phyloP scores from a whole-genome alignment of 2,113 vertebrate genomes.

The Podocnemis expansa region DNA sequence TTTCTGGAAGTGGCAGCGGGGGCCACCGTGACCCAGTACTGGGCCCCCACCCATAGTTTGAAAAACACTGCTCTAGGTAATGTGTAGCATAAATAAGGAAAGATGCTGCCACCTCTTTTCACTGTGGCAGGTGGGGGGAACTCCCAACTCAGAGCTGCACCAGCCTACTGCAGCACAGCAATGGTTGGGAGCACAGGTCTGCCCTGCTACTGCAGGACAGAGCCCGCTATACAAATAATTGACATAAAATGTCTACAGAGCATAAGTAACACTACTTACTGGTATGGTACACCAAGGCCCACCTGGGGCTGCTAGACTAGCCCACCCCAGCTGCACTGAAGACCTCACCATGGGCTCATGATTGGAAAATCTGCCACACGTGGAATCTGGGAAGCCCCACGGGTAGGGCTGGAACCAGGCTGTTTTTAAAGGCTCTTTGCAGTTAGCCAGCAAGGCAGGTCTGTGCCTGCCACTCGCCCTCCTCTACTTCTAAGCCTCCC shows the following conservation, averaged over 20 bases:
- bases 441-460: too few species aligned
- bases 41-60: too few species aligned
- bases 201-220: neutral
- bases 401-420: neutral
- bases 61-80: too few species aligned
- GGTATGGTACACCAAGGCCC: neutral
- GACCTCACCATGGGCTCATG: too few species aligned
- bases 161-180: neutral
- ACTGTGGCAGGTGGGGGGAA: neutral
- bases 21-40: too few species aligned
- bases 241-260: slow-evolving; percentile 73
- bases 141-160: neutral
- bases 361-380: neutral
- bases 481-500: too few species aligned
- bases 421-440: neutral
- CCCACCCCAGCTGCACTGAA: neutral
- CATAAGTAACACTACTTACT: slow-evolving; percentile 68
- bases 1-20: too few species aligned
- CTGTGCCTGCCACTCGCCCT: too few species aligned
- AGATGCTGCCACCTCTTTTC: neutral
- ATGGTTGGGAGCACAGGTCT: too few species aligned
- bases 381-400: neutral
- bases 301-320: neutral
- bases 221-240: neutral
- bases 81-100: neutral